These are phyloP conservation scores for Trichogramma evanescens DNA, from an alignment of 2,888 invertebrate species.

Conservation along the genomic window DNA sequence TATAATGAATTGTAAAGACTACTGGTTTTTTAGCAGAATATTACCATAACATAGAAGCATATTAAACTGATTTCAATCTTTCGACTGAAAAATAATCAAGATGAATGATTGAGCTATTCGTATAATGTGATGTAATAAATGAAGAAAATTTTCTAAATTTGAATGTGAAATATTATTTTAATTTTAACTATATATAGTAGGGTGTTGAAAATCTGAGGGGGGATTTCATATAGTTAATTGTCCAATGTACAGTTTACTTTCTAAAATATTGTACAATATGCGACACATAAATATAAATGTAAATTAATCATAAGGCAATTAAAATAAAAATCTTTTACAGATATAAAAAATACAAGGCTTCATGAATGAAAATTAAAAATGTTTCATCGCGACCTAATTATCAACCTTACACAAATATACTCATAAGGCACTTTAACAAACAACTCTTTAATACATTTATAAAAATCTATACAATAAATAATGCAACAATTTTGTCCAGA, in stretches of 20 bases:
- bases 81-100: too few relatives aligned
- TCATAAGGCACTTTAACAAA: conserved; percentile 20
- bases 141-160: too few relatives aligned
- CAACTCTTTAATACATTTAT: conserved; percentile 20
- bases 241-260: conserved; percentile 38
- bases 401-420: conserved; percentile 16
- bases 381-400: conserved; percentile 4
- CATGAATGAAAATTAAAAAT: conserved; percentile 7
- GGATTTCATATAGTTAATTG: conserved; percentile 24
- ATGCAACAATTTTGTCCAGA: conserved; percentile 15
- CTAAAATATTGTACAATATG: conserved; percentile 43
- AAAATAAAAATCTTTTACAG: conserved; percentile 24
- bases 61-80: too few relatives aligned
- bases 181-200: conserved; percentile 11
- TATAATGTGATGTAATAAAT: too few relatives aligned
- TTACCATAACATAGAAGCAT: too few relatives aligned
- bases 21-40: too few relatives aligned
- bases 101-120: too few relatives aligned
- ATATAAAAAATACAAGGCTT: conserved; percentile 27
- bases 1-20: conserved; percentile 2
- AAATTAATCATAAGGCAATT: conserved; percentile 37
- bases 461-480: conserved; percentile 11
- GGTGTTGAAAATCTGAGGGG: conserved; percentile 17
- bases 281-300: conserved; percentile 39
- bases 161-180: conserved; percentile 9